phyloP scores from a whole-genome alignment of 2,888 invertebrate species.

The Brachynemurus nebulosus region DNA sequence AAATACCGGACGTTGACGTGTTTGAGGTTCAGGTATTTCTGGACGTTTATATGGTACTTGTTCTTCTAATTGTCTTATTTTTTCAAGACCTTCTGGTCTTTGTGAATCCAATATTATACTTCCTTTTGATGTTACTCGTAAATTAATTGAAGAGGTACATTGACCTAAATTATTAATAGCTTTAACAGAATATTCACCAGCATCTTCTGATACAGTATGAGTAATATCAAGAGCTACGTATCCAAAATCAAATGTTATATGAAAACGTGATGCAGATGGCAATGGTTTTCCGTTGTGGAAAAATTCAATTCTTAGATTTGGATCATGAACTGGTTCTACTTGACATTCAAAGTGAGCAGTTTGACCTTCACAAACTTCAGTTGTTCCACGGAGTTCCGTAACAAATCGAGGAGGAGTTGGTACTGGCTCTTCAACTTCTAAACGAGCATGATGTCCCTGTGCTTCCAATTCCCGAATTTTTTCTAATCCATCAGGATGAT shows the following conservation, averaged over 20 bases:
- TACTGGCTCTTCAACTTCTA: slow-evolving; percentile 71
- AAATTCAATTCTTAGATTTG: slow-evolving; percentile 78
- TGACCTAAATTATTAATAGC: slow-evolving; percentile 87
- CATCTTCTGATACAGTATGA: slow-evolving; percentile 89
- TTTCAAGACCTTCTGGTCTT: slow-evolving; percentile 88
- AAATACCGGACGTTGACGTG: slow-evolving; percentile 84
- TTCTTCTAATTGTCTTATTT: slow-evolving; percentile 77
- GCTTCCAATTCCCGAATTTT: slow-evolving; percentile 83
- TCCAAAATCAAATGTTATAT: slow-evolving; percentile 94
- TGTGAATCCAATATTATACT: slow-evolving; percentile 81
- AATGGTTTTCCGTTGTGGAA: slow-evolving; percentile 86
- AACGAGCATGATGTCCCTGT: slow-evolving; percentile 64
- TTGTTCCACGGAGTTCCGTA: slow-evolving; percentile 74
- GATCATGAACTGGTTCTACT: slow-evolving; percentile 81
- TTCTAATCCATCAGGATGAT: slow-evolving; percentile 84
- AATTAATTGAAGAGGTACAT: slow-evolving; percentile 66
- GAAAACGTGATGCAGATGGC: slow-evolving; percentile 81
- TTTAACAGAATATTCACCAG: slow-evolving; percentile 86
- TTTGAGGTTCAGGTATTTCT: slow-evolving; percentile 66
- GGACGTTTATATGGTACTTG: slow-evolving; percentile 64
- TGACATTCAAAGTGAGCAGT: slow-evolving; percentile 93
- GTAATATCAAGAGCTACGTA: slow-evolving; percentile 92
- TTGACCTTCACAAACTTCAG: slow-evolving; percentile 81
- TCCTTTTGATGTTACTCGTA: slow-evolving; percentile 70
- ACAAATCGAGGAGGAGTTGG: slow-evolving; percentile 71